Evolutionary conservation across 2,888 invertebrate species (phyloP).

Genomic region (Heteromyza rotundicornis): DNA sequence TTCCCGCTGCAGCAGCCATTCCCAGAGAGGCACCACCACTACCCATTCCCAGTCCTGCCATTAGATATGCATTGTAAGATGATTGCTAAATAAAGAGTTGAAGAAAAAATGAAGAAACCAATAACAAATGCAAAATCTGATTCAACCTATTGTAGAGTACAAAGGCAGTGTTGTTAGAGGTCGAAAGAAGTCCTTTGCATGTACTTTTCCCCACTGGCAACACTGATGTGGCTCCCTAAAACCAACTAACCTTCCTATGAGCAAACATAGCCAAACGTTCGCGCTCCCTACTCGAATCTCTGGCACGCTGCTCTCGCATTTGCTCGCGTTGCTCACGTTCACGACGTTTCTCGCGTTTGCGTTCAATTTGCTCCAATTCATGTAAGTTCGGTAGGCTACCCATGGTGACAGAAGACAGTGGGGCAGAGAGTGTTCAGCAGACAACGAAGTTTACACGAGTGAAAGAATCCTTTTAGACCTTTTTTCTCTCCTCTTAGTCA

Average conservation of each 20-base stretch:
- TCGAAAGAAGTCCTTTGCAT: no score
- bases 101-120: no score
- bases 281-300: constrained; percentile 55
- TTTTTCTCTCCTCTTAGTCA: not conserved
- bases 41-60: constrained; percentile 54
- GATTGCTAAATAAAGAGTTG: constrained; percentile 42
- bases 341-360: constrained; percentile 56
- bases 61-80: constrained; percentile 51
- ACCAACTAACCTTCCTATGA: constrained; percentile 59
- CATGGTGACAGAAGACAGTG: constrained; percentile 59
- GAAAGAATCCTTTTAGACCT: constrained; percentile 1
- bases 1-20: constrained; percentile 30
- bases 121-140: no score
- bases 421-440: not conserved
- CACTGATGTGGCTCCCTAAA: no score
- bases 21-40: constrained; percentile 43
- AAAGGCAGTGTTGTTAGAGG: no score
- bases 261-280: constrained; percentile 52
- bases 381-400: constrained; percentile 73
- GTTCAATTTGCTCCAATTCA: constrained; percentile 65
- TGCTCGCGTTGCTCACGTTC: constrained; percentile 50
- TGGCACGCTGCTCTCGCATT: constrained; percentile 51
- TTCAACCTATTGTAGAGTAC: no score
- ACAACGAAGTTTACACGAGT: not conserved
- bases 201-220: no score